phyloP scores from a whole-genome alignment of 2,888 invertebrate genomes.

The Oxyteleia sp. region DNA sequence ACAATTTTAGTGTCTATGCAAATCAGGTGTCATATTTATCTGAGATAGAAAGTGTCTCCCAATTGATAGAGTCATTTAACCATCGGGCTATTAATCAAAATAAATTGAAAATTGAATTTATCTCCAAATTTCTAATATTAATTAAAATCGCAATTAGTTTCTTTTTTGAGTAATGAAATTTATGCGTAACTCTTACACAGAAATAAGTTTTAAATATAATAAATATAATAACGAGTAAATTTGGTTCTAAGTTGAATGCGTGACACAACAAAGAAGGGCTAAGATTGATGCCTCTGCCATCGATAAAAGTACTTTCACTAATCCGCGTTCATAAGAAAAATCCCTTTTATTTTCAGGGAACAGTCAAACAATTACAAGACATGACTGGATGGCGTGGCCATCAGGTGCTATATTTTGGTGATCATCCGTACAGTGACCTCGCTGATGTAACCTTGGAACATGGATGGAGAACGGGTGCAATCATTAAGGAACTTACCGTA shows the following conservation, averaged over 20 bases:
- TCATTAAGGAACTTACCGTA: slow-evolving; percentile 97
- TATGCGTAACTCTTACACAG: not conserved
- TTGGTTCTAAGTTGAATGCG: slow-evolving; percentile 25
- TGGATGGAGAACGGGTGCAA: slow-evolving; percentile 99
- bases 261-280: slow-evolving; percentile 29
- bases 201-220: slow-evolving; percentile 1
- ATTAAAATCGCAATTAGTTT: not conserved
- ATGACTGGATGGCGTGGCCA: slow-evolving; percentile 97
- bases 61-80: slow-evolving; percentile 20
- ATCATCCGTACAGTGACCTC: slow-evolving; percentile 98
- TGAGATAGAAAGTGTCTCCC: slow-evolving; percentile 27
- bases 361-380: slow-evolving; percentile 96
- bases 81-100: slow-evolving; percentile 14
- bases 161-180: not conserved
- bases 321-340: slow-evolving; percentile 47
- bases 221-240: slow-evolving; percentile 13
- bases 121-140: not conserved
- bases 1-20: slow-evolving; percentile 31
- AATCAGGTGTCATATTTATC: slow-evolving; percentile 17
- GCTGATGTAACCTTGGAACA: slow-evolving; percentile 98
- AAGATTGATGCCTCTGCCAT: slow-evolving; percentile 44
- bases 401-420: slow-evolving; percentile 98
- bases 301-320: slow-evolving; percentile 42
- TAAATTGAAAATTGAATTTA: slow-evolving; percentile 1
- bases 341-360: slow-evolving; percentile 90